Base-by-base conservation (phyloP, 2,888 invertebrate species). In the Microchrysa polita region DNA sequence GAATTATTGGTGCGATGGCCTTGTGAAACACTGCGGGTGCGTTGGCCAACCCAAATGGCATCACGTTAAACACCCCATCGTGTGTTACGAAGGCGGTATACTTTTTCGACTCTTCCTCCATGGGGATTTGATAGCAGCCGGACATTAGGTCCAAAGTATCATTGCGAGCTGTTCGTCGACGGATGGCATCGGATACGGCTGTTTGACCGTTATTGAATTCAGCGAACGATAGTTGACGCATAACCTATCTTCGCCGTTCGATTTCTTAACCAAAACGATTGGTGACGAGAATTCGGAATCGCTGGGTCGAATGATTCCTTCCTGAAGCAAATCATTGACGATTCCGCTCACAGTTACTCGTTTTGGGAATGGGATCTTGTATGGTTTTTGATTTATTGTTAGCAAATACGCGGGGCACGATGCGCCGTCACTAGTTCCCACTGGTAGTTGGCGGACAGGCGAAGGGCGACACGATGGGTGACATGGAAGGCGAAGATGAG, bases 81-180 rank as follows among this genome's bases (percentile, higher is more conserved):
- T 34, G 14, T 10, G 61, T 61, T 14, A 22, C 16, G 27, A 61
- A 61, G 9, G 77, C 76, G 4, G 77, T 79, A n/a, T 72, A 75
- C 59, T 76, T 52, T 23, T 75, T 77, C 14, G 75, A 74, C 9
- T 23, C 1, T 20, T 78, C 74, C 0, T 71, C 72, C 0, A 78
- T 65, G 61, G 75, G 74, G 2, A 77, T 77, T 73, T 78, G 77
- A 22, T 78, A 75, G 63, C 76, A 78, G 1, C 76, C 77, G 74
- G 74, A 74, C 5, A 63, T 42, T 34, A 77, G 14, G 42, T 72
- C 76, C 23, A 73, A 2, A 1, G 67, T 52, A 1, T 14, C 5
- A 10, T 4, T 53, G 75, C 74, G 5, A 78, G 63, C 14, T 74
- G 72, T 22, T 77, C 77, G n/a, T 77, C 76, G 18, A 79, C 67